Evolutionary conservation across 2,113 vertebrate species (phyloP).

Genomic region (Leuciscus idus): DNA sequence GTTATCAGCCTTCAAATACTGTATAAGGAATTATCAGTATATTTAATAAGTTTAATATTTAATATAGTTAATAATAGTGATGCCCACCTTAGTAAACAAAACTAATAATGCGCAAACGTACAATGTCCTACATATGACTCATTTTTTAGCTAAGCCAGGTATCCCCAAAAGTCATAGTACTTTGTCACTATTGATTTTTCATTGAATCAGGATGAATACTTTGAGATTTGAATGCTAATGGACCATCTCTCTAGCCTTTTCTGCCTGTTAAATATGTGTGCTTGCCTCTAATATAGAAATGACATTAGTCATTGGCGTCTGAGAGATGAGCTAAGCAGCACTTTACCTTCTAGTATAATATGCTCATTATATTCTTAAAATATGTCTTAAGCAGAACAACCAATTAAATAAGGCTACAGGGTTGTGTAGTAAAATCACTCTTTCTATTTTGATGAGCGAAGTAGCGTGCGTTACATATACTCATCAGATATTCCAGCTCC

Average conservation of each 20-base stretch:
- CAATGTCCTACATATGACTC: neutral
- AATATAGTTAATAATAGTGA: neutral
- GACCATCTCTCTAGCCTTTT: neutral
- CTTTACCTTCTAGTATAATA: neutral
- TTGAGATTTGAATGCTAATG: constrained; percentile 16
- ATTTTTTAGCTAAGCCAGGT: neutral
- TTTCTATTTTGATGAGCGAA: neutral
- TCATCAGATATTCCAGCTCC: constrained; percentile 40
- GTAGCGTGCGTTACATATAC: neutral
- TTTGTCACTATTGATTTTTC: neutral
- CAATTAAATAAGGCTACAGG: neutral
- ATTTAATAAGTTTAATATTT: too few relatives aligned
- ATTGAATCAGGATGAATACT: neutral
- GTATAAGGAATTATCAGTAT: too few relatives aligned
- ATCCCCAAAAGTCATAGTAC: neutral
- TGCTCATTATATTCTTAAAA: constrained; percentile 1
- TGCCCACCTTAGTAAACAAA: too few relatives aligned
- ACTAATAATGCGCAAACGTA: neutral
- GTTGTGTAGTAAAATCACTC: neutral
- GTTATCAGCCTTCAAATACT: too few relatives aligned
- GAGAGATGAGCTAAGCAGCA: neutral
- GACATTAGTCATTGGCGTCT: neutral
- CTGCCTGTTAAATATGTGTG: neutral
- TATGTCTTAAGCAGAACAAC: neutral
- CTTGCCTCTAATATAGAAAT: neutral